Conservation (phyloP, 2,888 invertebrate genomes). For the Calameuta filiformis region DNA sequence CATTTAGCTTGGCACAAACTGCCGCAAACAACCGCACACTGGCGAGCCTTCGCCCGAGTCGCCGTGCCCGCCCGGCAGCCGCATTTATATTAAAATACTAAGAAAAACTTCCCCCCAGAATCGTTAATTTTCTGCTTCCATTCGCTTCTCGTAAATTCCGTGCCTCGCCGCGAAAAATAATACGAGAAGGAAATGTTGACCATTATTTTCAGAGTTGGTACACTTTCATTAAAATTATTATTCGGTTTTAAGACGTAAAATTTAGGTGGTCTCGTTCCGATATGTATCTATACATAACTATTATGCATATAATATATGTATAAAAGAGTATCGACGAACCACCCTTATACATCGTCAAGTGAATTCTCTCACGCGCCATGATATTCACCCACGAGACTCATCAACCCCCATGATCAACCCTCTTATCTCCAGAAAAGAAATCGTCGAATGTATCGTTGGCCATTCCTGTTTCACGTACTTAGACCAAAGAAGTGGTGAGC, state of each 20-base stretch:
- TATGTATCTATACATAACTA: neutral
- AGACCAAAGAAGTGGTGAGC: conserved; percentile 4
- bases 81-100: conserved; percentile 67
- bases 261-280: neutral
- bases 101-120: conserved; percentile 63
- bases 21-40: conserved; percentile 63
- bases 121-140: conserved; percentile 67
- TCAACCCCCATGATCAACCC: neutral
- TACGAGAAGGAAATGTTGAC: conserved; percentile 66
- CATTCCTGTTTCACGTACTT: neutral
- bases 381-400: neutral
- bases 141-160: conserved; percentile 64
- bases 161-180: conserved; percentile 58
- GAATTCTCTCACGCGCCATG: neutral
- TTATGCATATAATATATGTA: neutral
- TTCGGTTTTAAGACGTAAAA: conserved; percentile 22
- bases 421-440: neutral
- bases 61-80: conserved; percentile 48
- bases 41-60: conserved; percentile 39
- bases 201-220: conserved; percentile 59
- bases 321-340: neutral
- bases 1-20: conserved; percentile 67
- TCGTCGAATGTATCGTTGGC: neutral
- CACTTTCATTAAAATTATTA: conserved; percentile 57
- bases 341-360: neutral